Base-by-base conservation (phyloP, 2,888 invertebrate genomes). In the Netelia virgata region DNA sequence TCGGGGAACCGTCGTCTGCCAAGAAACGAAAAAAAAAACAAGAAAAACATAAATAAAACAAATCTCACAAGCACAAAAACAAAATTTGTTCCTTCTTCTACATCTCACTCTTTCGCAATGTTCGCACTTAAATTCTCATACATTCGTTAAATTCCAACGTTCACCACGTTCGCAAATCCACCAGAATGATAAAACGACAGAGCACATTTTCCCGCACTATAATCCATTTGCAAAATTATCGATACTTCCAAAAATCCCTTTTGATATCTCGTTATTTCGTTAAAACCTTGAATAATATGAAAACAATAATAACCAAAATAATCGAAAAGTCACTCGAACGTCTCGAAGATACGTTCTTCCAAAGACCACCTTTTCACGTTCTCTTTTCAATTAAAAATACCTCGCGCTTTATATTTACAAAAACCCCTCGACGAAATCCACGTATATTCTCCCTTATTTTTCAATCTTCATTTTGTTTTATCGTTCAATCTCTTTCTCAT, bases 151-250 rank as follows among this genome's bases (percentile, higher is more conserved):
- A 57, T 57, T 16, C 10, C 18, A 57, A 57, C 14, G 18, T 16
- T 14, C 23, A 8, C 28, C 69, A 3, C 50, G 23, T 14, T 53
- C 16, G n/a, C n/a, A n/a, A 16, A 3, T 53, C 28, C 53, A 53
- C 55, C 70, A 55, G 50, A n/a, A 72, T 47, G 63, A 10, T 43
- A 64, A 23, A 36, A 70, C 47, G 47, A 63, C n/a, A 50, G 61
- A 55, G 57, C 77, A 74, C 81, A 81, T 84, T 81, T 77, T 41
- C 73, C 20, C 84, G 61, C 84, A 84, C 84, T 18, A 57, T 47
- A 59, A 69, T 78, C 43, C 77, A 74, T 78, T 57, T 10, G n/a
- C 16, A n/a, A 50, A 59, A 16, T 5, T 3, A n/a, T 28, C 36
- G 36, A 53, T 16, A 50, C 28, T 28, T 47, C 11, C 20, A 23